These are phyloP conservation scores for Aphelenchoides besseyi DNA, from an alignment of 1,140 invertebrate species.

Conservation along the genomic window DNA sequence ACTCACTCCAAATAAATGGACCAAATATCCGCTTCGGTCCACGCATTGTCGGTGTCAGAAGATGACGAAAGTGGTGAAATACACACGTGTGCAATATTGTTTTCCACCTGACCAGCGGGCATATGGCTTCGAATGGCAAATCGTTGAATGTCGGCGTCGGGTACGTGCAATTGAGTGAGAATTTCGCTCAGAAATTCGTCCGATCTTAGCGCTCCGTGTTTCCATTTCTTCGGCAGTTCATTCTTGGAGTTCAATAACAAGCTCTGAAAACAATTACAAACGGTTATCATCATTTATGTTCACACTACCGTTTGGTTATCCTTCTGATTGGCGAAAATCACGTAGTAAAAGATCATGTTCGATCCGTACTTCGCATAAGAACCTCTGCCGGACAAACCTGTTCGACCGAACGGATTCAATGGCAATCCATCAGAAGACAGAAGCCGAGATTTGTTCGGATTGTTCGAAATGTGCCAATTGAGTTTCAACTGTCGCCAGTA, in stretches of 20 bases:
- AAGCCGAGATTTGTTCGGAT: not conserved
- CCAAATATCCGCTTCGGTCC: conserved; percentile 45
- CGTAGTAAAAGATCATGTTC: conserved; percentile 37
- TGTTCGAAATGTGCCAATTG: not conserved
- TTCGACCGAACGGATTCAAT: conserved; percentile 40
- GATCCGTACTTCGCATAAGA: conserved; percentile 43
- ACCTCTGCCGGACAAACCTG: conserved; percentile 38
- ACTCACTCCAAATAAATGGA: conserved; percentile 32
- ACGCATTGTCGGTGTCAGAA: conserved; percentile 44
- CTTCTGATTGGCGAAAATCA: conserved; percentile 21
- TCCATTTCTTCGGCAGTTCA: conserved; percentile 27
- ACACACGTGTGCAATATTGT: conserved; percentile 32
- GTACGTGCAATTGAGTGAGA: conserved; percentile 28
- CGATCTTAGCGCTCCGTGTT: conserved; percentile 21
- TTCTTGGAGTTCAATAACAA: conserved; percentile 15
- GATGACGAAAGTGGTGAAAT: conserved; percentile 14
- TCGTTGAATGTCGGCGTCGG: conserved; percentile 40
- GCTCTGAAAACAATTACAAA: conserved; percentile 32
- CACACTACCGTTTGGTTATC: not conserved
- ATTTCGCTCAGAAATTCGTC: conserved; percentile 43
- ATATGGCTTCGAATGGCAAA: conserved; percentile 33
- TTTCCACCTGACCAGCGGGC: conserved; percentile 28
- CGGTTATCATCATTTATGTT: no score
- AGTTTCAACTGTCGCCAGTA: conserved; percentile 24
- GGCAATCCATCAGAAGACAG: conserved; percentile 35